phyloP scores from a whole-genome alignment of 2,888 invertebrate genomes.

The Luperina nickerlii region DNA sequence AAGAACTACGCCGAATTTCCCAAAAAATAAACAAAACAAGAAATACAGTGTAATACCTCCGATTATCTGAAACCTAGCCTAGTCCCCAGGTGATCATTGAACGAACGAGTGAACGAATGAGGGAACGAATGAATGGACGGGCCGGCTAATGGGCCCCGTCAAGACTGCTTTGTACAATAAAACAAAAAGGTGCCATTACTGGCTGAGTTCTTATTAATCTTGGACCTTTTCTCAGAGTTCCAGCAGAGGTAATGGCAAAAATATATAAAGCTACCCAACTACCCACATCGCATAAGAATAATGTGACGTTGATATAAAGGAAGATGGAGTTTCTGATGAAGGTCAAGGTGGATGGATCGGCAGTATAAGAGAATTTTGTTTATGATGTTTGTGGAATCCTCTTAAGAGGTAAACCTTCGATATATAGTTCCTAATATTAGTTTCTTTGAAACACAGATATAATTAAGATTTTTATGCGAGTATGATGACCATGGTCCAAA shows the following conservation, averaged over 20 bases:
- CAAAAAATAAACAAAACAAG: slow-evolving; percentile 66
- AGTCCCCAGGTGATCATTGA: slow-evolving; percentile 86
- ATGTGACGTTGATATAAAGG: slow-evolving; percentile 56
- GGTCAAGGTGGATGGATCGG: slow-evolving; percentile 35
- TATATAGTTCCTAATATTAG: not conserved
- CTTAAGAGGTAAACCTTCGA: slow-evolving; percentile 10
- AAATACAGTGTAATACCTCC: slow-evolving; percentile 75
- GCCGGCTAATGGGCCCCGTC: slow-evolving; percentile 83
- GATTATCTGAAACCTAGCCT: slow-evolving; percentile 79
- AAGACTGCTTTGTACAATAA: slow-evolving; percentile 82
- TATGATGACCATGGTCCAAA: not conserved
- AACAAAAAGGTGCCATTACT: slow-evolving; percentile 84
- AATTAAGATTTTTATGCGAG: not conserved
- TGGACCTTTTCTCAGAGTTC: slow-evolving; percentile 60
- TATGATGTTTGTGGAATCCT: slow-evolving; percentile 34
- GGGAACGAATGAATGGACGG: slow-evolving; percentile 81
- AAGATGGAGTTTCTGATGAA: slow-evolving; percentile 31
- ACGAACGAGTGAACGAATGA: slow-evolving; percentile 81
- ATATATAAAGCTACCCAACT: slow-evolving; percentile 62
- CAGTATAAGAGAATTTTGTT: slow-evolving; percentile 38
- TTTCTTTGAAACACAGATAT: not conserved
- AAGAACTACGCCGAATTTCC: slow-evolving; percentile 23
- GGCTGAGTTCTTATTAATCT: slow-evolving; percentile 72
- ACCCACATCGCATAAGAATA: slow-evolving; percentile 55
- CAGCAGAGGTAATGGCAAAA: slow-evolving; percentile 58